Evolutionary conservation across 2,113 vertebrate species (phyloP).

Genomic region (Stigmatopora argus): DNA sequence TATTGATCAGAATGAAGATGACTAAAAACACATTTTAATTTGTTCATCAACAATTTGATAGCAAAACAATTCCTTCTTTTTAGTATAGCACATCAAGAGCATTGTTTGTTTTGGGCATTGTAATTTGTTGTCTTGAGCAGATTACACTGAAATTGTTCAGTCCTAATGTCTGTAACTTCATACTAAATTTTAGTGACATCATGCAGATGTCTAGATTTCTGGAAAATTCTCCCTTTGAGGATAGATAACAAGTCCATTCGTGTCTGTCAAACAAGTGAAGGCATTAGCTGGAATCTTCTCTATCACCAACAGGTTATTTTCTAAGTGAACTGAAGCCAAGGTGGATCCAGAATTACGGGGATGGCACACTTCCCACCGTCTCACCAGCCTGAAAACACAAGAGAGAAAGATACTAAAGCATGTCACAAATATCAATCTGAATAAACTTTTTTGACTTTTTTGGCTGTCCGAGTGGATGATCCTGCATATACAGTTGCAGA

Average conservation of each 20-base stretch:
- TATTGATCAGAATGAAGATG: too few relatives aligned
- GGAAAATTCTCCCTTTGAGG: constrained; percentile 58
- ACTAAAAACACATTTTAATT: too few relatives aligned
- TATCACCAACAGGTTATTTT: constrained; percentile 73
- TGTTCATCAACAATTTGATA: neutral
- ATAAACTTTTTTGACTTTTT: neutral
- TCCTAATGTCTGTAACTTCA: neutral
- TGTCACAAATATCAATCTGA: neutral
- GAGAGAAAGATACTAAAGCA: neutral
- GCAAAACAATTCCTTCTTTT: neutral
- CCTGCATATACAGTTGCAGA: neutral
- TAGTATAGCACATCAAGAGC: neutral
- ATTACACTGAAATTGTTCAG: neutral
- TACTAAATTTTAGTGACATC: neutral
- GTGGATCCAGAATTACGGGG: constrained; percentile 62
- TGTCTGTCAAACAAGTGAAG: constrained; percentile 69
- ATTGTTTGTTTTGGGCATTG: neutral
- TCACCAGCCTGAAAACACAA: constrained; percentile 62
- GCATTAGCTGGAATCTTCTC: constrained; percentile 58
- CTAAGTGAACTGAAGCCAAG: constrained; percentile 71
- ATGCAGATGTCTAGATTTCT: neutral
- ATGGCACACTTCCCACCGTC: constrained; percentile 74
- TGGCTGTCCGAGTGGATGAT: neutral
- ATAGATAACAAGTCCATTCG: constrained; percentile 62
- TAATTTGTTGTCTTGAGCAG: neutral